A percentile compares a stretch with the other conserved stretches of the same genome.
Evolutionary conservation across 1,140 invertebrate genomes (phyloP).

Genomic region (Semibalanus balanoides): DNA sequence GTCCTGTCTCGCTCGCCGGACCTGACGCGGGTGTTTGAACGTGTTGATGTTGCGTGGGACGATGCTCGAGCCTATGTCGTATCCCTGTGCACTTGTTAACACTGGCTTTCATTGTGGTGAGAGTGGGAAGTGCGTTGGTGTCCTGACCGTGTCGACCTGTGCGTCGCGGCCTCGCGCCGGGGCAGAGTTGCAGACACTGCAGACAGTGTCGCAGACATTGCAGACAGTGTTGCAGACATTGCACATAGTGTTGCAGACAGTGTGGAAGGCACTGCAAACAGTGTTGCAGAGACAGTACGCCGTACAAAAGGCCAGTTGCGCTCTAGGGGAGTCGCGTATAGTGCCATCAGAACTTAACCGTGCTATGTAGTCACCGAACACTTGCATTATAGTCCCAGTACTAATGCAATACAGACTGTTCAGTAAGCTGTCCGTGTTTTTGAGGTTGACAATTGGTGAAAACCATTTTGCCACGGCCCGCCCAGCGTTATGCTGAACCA

Average conservation of each 20-base stretch:
- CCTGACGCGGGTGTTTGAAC: neutral
- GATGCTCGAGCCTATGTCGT: neutral
- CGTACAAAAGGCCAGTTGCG: neutral
- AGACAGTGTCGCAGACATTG: too few species aligned
- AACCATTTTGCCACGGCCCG: too few species aligned
- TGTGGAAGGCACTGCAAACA: too few species aligned
- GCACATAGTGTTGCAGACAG: too few species aligned
- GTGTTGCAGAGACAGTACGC: neutral
- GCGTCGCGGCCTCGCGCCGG: too few species aligned
- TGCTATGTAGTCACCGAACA: neutral
- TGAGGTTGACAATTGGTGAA: neutral
- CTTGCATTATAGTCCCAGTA: neutral
- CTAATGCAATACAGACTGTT: neutral
- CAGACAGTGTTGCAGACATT: too few species aligned
- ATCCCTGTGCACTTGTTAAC: neutral
- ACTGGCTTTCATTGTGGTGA: neutral
- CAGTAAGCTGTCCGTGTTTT: neutral
- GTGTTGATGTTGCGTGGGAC: neutral
- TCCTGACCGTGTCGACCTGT: neutral
- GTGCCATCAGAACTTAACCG: neutral
- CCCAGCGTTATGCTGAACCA: neutral
- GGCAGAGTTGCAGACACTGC: too few species aligned
- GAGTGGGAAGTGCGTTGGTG: neutral
- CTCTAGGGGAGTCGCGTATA: neutral
- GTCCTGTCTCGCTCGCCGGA: neutral